Base-by-base conservation (phyloP, 2,113 vertebrate genomes). In the Herpailurus yagouaroundi region DNA sequence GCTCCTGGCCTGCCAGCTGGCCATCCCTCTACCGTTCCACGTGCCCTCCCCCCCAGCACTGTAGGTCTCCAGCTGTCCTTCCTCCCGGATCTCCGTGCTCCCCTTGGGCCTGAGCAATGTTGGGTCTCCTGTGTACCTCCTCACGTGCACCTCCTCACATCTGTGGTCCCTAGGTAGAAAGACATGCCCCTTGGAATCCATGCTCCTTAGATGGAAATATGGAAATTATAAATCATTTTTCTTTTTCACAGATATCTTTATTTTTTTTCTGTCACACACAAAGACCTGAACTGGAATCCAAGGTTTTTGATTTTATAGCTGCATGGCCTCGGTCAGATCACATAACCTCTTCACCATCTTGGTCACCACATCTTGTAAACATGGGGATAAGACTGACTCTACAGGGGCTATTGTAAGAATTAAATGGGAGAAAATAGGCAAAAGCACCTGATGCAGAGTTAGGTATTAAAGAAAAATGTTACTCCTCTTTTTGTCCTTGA, bases 231-330 rank as follows among this genome's bases (percentile, higher is more conserved):
- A 80, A 88, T n/a, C 87, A 57, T 33, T 55, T 74, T 80, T 89
- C 45, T 71, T 13, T 93, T 36, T 76, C 74, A 66, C 13, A 91
- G 57, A 50, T 76, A 66, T 7, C 50, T 92, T 92, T 31, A 23
- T 86, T 50, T 91, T 69, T 88, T 88, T 74, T n/a, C 15, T 74
- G 25, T 80, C 23, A 21, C 41, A 29, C 0, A 69, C 27, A 64
- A 84, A 79, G 60, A 91, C n/a, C 31, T 84, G 52, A 71, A 91
- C 77, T 50, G 93, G 82, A 97, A 73, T 23, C 19, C 63, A 77
- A 36, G 66, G 52, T 79, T 89, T 93, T 21, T 48, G 0, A 5
- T 77, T 52, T 66, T 55, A 33, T 11, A 69, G n/a, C 55, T 73
- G 9, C 8, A 10, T 15, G 12, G 71, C 76, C 27, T 93, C 52